Conservation (phyloP, 2,797 vertebrate genomes). For the Parauchenoglanis punctatus region DNA sequence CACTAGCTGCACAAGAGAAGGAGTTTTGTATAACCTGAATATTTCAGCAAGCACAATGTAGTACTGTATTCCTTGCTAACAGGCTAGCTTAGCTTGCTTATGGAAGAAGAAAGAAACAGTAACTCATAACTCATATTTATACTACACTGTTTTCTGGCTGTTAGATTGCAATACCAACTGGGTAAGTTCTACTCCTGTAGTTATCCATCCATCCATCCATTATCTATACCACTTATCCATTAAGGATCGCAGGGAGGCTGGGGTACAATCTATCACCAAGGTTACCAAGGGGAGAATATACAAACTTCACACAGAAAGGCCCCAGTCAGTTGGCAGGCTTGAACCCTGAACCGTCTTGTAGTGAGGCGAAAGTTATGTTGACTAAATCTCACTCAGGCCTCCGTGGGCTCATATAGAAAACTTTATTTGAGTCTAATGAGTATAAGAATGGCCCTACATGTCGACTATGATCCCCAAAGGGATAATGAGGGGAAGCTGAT, state of each 20-base stretch:
- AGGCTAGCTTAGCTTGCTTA: background rate
- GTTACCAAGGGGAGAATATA: too few species aligned
- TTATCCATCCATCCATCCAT: too few species aligned
- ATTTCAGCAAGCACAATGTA: background rate
- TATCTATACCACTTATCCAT: too few species aligned
- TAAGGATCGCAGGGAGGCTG: too few species aligned
- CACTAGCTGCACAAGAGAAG: background rate
- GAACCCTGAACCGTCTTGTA: too few species aligned
- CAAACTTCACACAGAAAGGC: too few species aligned
- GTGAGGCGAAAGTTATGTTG: background rate
- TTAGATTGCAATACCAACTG: background rate
- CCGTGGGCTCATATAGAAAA: background rate
- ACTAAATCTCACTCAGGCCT: background rate
- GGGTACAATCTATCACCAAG: too few species aligned
- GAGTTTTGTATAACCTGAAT: background rate
- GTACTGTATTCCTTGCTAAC: background rate
- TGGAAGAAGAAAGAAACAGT: background rate
- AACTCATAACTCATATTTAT: background rate
- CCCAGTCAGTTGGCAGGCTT: too few species aligned
- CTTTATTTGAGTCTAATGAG: background rate
- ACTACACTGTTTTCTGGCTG: background rate
- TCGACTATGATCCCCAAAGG: background rate
- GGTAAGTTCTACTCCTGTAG: background rate
- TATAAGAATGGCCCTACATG: background rate
- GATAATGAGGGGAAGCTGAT: background rate